Evolutionary conservation across 2,113 vertebrate species (phyloP), one percentile per base, ranked within the genome.

Genomic region (Callorhinus ursinus): DNA sequence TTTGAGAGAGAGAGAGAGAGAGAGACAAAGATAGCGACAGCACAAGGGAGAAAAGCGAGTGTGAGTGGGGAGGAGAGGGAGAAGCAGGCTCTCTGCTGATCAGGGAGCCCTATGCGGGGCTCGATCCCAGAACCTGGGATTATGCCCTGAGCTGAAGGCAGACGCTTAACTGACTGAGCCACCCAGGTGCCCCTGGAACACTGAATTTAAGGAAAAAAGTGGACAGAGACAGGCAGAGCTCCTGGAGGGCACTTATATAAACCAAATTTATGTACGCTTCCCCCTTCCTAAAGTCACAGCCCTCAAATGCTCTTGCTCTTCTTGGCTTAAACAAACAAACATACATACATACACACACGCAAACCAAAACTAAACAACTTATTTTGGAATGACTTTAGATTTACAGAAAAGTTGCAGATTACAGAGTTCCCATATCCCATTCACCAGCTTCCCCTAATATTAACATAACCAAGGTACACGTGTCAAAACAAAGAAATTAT

Each of bases 301-400:
- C 28, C 55, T 74, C 8, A 39, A 39, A 36, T 46, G 51, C 67
- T 92, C 74, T 67, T 77, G 49, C 51, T 88, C 69, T 24, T 88
- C 53, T 19, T 21, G 16, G 51, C 31, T 87, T 76, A 26, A 74
- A 15, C 42, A 72, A 69, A 61, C 59, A 61, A 26, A 26, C 8
- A 7, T 24, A 61, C 59, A 61, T 46, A 46, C 11, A 26, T 10
- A 61, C 36, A 71, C 19, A 72, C 69, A 72, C 10, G 39, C 69
- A 22, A 22, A 39, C 39, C 24, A 61, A 31, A 31, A 74, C 36
- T 82, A 53, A 31, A 74, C 36, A 88, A 53, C 72, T 95, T 81
- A 76, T 28, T 92, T 63, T 86, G 31, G 28, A 93, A 93, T 77
- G 96, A 92, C 39, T 93, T 93, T 46, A 97, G 16, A 83, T 82